Percentiles rank a stretch among this genome's conserved stretches.
These are phyloP conservation scores for Campylomormyrus numenius DNA, from an alignment of 2,113 vertebrate species.

Conservation along the genomic window DNA sequence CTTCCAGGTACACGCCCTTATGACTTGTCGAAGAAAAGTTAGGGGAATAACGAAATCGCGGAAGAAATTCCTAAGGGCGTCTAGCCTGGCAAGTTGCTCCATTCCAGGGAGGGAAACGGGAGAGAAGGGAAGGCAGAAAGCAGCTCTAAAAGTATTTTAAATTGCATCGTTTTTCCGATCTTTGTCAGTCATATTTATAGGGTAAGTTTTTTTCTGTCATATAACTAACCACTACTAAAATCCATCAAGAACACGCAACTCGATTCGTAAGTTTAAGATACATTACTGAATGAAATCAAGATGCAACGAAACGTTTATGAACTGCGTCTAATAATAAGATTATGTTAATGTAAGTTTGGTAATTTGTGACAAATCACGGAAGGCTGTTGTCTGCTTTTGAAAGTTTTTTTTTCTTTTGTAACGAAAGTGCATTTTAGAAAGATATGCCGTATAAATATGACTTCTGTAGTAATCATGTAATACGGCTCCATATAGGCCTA, in stretches of 20 bases:
- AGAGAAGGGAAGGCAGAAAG: constrained; percentile 34
- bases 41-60: constrained; percentile 56
- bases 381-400: background rate
- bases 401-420: background rate
- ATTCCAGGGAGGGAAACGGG: constrained; percentile 44
- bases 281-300: constrained; percentile 26
- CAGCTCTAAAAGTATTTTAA: constrained; percentile 30
- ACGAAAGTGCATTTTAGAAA: background rate
- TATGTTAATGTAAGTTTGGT: background rate
- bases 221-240: constrained; percentile 15
- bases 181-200: constrained; percentile 38
- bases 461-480: background rate
- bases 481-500: background rate
- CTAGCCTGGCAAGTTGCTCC: constrained; percentile 62
- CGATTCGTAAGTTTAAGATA: constrained; percentile 61
- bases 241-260: constrained; percentile 19
- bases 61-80: constrained; percentile 62
- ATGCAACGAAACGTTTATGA: background rate
- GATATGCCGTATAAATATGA: background rate
- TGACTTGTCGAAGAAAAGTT: constrained; percentile 58
- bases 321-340: background rate
- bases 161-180: constrained; percentile 35
- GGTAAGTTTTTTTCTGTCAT: constrained; percentile 51
- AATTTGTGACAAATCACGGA: background rate
- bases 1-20: constrained; percentile 65